Base-by-base conservation (phyloP, 2,797 vertebrate genomes). In the Antrozous pallidus region DNA sequence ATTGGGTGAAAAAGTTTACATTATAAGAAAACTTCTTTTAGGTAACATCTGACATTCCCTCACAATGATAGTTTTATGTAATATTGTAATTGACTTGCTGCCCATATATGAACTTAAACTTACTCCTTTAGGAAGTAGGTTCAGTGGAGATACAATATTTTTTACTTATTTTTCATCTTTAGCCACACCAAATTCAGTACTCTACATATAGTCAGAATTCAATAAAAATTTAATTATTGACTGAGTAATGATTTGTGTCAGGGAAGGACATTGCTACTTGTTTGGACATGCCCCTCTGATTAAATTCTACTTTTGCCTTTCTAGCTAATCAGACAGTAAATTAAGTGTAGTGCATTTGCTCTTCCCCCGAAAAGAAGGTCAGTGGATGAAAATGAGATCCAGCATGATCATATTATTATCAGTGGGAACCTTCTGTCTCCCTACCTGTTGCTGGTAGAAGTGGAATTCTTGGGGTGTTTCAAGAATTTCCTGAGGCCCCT, bases 221-320 rank as follows among this genome's bases (percentile, higher is more conserved):
- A 90, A 33, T 69, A 91, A 45, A 77, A 90, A 91, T 81, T 77
- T 87, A 75, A 92, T 91, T 93, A 87, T 38, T 94, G 69, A 81
- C 80, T 88, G 56, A 93, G 85, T 87, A 58, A 36, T 22, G 6
- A 17, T 58, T 26, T 40, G 31, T 16, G 2, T 10, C 4, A 3
- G 14, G 18, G 3, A 38, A 86, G 40, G 75, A 81, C 75, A 67
- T 51, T 80, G 67, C 47, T 82, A 16, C 49, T 89, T 87, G 82
- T 83, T 92, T 87, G 79, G 67, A 84, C 67, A n/a, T 71, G 83
- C 33, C 33, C 31, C 17, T 95, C 83, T 91, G 71, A 96, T 96
- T 94, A 94, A 96, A 91, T 71, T 84, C 54, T 73, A 93, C 80
- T 87, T 91, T 86, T 91, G 70, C 54, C 88, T 96, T 73, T 33